Conservation (phyloP, 2,888 invertebrate genomes). For the Leptinotarsa rubiginosa region DNA sequence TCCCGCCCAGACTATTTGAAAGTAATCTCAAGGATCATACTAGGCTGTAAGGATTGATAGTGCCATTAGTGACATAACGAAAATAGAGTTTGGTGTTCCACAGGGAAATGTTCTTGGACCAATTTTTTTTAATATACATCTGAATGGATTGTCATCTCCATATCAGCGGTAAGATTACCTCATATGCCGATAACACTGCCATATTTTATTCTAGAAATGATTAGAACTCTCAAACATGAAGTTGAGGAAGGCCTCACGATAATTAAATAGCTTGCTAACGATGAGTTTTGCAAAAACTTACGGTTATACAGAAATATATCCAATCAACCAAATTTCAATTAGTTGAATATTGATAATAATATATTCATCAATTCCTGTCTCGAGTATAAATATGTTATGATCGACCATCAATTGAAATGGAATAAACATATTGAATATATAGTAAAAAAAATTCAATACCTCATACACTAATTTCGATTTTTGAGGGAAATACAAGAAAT, state of each 20-base stretch:
- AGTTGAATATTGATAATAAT: background rate
- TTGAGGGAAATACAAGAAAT: background rate
- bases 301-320: background rate
- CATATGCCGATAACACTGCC: background rate
- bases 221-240: background rate
- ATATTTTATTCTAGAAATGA: background rate
- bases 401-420: background rate
- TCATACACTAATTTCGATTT: background rate
- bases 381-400: background rate
- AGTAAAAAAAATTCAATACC: background rate
- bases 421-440: background rate
- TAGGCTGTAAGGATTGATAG: background rate
- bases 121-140: background rate
- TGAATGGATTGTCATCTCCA: constrained; percentile 12
- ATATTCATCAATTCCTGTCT: background rate
- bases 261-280: background rate
- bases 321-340: background rate
- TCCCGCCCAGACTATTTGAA: background rate
- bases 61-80: background rate
- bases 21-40: background rate
- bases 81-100: background rate
- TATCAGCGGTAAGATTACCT: background rate
- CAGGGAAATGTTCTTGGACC: background rate
- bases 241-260: background rate
- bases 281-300: background rate